These are phyloP conservation scores for Metalampra italica DNA, from an alignment of 2,888 invertebrate species.

Conservation along the genomic window DNA sequence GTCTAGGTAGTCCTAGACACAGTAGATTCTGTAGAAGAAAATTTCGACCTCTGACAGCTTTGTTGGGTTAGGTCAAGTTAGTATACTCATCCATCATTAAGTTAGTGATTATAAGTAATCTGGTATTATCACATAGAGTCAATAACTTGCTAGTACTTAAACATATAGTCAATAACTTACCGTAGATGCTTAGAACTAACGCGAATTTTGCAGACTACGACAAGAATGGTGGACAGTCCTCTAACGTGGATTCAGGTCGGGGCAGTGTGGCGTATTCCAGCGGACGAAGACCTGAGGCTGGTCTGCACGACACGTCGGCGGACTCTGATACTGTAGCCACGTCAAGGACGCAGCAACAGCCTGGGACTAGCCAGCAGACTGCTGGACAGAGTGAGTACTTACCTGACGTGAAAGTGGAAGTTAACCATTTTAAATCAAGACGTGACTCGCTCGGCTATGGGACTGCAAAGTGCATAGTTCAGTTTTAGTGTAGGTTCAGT, in stretches of 20 bases:
- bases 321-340: slow-evolving; percentile 75
- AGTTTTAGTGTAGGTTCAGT: too few species aligned
- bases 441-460: too few species aligned
- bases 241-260: slow-evolving; percentile 87
- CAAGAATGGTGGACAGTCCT: slow-evolving; percentile 85
- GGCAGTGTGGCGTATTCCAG: slow-evolving; percentile 90
- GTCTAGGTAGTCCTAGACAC: too few species aligned
- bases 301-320: slow-evolving; percentile 76
- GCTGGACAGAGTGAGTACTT: slow-evolving; percentile 41
- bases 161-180: background rate
- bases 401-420: background rate
- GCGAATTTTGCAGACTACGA: slow-evolving; percentile 80
- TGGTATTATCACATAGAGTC: too few species aligned
- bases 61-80: too few species aligned
- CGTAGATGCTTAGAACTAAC: too few species aligned
- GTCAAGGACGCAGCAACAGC: slow-evolving; percentile 46
- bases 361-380: slow-evolving; percentile 56
- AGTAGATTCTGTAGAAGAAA: too few species aligned
- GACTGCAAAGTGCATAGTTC: too few species aligned
- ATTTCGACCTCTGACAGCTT: too few species aligned
- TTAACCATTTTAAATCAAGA: too few species aligned
- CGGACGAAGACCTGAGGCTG: slow-evolving; percentile 79
- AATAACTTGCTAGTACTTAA: background rate
- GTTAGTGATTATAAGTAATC: too few species aligned
- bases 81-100: too few species aligned